Conservation (phyloP, 1,140 invertebrate species). For the Ruditapes philippinarum region DNA sequence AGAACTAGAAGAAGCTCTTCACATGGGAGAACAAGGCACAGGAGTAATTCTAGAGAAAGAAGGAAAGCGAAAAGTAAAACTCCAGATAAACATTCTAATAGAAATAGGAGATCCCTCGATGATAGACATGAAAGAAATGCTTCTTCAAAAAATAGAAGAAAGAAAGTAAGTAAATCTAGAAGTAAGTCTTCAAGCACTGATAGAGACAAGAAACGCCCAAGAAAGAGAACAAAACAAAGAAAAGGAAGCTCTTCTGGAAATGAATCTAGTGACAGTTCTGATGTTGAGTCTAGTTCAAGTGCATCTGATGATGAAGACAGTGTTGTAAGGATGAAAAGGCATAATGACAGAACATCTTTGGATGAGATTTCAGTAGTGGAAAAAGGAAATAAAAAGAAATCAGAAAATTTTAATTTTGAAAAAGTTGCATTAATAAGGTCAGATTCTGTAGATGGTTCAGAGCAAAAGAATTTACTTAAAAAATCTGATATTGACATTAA, state of each 20-base stretch:
- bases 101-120: neutral
- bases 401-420: neutral
- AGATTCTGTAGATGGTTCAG: slow-evolving; percentile 7
- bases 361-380: neutral
- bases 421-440: neutral
- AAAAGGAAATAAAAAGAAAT: neutral
- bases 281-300: slow-evolving; percentile 22
- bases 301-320: slow-evolving; percentile 25
- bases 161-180: slow-evolving; percentile 18
- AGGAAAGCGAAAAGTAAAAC: slow-evolving; percentile 1
- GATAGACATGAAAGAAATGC: neutral
- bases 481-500: neutral
- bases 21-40: neutral
- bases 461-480: neutral
- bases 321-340: neutral
- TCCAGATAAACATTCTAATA: neutral
- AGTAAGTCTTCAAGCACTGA: neutral
- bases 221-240: neutral
- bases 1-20: slow-evolving; percentile 2
- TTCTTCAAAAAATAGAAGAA: slow-evolving; percentile 26
- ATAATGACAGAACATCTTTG: neutral
- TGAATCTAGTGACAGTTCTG: slow-evolving; percentile 10
- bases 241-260: slow-evolving; percentile 7
- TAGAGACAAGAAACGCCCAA: neutral
- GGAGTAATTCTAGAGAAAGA: slow-evolving; percentile 13